Base-by-base conservation (phyloP, 2,797 vertebrate species). In the Spinus pinus region DNA sequence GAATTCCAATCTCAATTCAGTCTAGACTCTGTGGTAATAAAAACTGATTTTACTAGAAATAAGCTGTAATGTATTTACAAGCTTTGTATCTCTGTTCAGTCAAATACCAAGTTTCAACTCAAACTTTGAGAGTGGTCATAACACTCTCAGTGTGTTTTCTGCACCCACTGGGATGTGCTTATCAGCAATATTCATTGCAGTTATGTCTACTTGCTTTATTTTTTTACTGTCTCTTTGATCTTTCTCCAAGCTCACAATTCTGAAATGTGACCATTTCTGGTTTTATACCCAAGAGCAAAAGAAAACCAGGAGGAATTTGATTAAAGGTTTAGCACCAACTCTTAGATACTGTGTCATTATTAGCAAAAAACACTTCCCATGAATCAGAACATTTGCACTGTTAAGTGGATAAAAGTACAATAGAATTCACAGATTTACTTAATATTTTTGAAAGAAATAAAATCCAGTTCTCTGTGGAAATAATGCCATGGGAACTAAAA, bases 241-340 rank as follows among this genome's bases (percentile, higher is more conserved):
- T 60, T 88, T 93, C 77, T 93, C 39, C 44, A 81, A 69, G 42
- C 35, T 94, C 7, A 0, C 35, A 80, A 53, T 95, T 95, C 75
- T 82, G 19, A 44, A 44, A 44, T 44, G 62, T 91, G 85, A 80
- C 88, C 65, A 62, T 83, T 95, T 94, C 75, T 94, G 31, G 3
- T 88, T 90, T 93, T 91, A 86, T 82, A 94, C 50, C 33, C 74
- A 80, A 92, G 47, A 94, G 74, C 46, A 75, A 94, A 94, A 96
- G 50, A 66, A 73, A 77, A 94, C 87, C 46, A 56, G 82, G 66
- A 77, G n/a, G 35, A 94, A 90, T 56, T 70, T 67, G 90, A 92
- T 91, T 88, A 96, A 91, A 50, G 53, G 24, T 94, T 96, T 92
- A 89, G 37, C 83, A 94, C 72, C 88, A 91, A 91, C 91, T 83